These are phyloP conservation scores for Esox niger DNA, from an alignment of 2,113 vertebrate species.

Conservation along the genomic window DNA sequence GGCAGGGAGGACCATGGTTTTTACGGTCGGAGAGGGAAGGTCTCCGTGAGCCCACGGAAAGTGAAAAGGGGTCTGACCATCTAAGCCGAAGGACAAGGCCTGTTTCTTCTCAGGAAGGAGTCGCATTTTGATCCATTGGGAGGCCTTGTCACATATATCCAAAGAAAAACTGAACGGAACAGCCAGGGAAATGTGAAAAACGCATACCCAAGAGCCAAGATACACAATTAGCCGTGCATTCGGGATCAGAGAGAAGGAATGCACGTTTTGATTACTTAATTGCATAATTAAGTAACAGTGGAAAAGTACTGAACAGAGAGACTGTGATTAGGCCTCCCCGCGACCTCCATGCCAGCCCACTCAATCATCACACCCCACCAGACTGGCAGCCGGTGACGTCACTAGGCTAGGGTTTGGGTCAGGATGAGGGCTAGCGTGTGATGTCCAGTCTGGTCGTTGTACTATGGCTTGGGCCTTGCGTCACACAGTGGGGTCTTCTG, in stretches of 20 bases:
- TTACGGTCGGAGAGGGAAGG: background rate
- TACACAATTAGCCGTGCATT: constrained; percentile 51
- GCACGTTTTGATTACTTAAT: constrained; percentile 55
- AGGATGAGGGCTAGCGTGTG: background rate
- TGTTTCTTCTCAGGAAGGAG: background rate
- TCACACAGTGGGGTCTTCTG: background rate
- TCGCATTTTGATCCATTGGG: too few relatives aligned
- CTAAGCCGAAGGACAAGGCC: background rate
- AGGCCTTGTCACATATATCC: constrained; percentile 28
- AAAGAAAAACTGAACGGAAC: constrained; percentile 22
- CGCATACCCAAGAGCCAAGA: constrained; percentile 52
- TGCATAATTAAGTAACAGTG: constrained; percentile 52
- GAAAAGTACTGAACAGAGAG: constrained; percentile 41
- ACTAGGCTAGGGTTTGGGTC: background rate
- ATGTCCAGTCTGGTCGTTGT: background rate
- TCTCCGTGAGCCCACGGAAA: background rate
- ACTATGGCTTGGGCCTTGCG: background rate
- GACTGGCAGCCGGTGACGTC: constrained; percentile 9
- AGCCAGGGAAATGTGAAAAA: constrained; percentile 27
- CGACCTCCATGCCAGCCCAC: constrained; percentile 26
- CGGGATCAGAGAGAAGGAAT: constrained; percentile 42
- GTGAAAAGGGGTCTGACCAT: background rate
- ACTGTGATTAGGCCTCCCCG: constrained; percentile 35
- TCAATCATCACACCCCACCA: constrained; percentile 42
- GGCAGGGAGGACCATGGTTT: background rate